A percentile compares a stretch with the other conserved stretches of the same genome.
phyloP scores from a whole-genome alignment of 2,113 vertebrate species.

The Leucosticte australis region DNA sequence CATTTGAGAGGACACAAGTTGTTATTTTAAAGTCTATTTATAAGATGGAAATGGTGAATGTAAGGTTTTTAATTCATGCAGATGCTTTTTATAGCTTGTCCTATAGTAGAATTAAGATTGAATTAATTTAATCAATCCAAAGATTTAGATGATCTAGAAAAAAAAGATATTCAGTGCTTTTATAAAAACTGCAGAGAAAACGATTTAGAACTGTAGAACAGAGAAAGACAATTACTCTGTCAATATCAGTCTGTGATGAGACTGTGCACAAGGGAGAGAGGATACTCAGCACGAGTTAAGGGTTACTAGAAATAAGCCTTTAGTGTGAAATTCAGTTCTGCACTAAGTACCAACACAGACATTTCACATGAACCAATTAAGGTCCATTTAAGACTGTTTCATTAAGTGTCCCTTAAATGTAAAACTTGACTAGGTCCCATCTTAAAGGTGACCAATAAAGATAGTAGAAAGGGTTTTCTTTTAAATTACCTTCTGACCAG shows the following conservation, averaged over 20 bases:
- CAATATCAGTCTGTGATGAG: neutral
- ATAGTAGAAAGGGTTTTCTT: neutral
- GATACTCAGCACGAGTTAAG: slow-evolving; percentile 14
- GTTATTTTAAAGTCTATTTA: neutral
- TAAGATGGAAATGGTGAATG: neutral
- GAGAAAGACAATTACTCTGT: slow-evolving; percentile 12
- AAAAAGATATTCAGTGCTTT: neutral
- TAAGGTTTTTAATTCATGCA: neutral
- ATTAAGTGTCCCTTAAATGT: slow-evolving; percentile 24
- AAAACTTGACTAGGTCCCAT: neutral
- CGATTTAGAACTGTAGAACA: neutral
- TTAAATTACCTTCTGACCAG: neutral
- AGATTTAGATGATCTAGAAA: neutral
- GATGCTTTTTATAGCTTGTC: neutral
- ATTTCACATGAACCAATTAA: slow-evolving; percentile 14
- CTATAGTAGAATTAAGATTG: neutral
- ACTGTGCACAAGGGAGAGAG: neutral
- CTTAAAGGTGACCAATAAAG: slow-evolving; percentile 22
- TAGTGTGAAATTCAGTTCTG: slow-evolving; percentile 43
- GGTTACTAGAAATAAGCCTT: slow-evolving; percentile 37
- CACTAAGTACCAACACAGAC: slow-evolving; percentile 11
- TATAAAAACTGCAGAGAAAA: neutral
- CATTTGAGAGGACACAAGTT: neutral
- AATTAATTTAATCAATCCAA: neutral
- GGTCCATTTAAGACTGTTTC: slow-evolving; percentile 29